Evolutionary conservation across 1,140 invertebrate genomes (phyloP), one percentile per base, ranked within the genome.

Genomic region (Neotoxoptera formosana): DNA sequence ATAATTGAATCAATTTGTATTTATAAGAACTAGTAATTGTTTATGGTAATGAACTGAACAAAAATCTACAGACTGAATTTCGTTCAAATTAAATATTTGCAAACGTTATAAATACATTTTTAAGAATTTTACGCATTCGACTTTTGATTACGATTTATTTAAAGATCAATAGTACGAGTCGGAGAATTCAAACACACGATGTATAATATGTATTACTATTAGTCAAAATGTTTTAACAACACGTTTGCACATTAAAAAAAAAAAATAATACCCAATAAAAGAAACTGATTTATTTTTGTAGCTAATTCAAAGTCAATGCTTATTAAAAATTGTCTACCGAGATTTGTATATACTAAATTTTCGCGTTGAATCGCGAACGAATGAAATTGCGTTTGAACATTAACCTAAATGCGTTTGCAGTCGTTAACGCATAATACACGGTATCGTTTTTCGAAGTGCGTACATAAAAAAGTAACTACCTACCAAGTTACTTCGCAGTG

Each of bases 91-190:
- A 36, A 25, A 23, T 48, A 41, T 89, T 89, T 36, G 20, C 8
- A 56, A 89, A 89, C 48, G n/a, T 36, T 89, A 90, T 90, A 90
- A 90, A 90, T 76, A 90, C 25, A 56, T 67, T 45, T 60, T 47
- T 60, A 90, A 67, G 89, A 90, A 67, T 90, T 67, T 67, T 60
- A 67, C 7, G 11, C 25, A 60, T 60, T 90, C 8, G 23, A 45
- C 53, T 90, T 89, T 56, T n/a, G 7, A 36, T 34, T 89, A n/a
- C n/a, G 2, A 56, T 36, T 89, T 90, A 90, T 90, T 90, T 90
- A 90, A 90, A 45, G 53, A 56, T 30, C 51, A 21, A 60, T 41
- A 60, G 36, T 21, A 90, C 30, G 1, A 90, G 53, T 60, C 36
- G 23, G 36, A 90, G 53, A 90, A 90, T 90, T 67, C 14, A 17